Evolutionary conservation across 2,113 vertebrate genomes (phyloP), one percentile per base, ranked within the genome.

Genomic region (Tetrax tetrax): DNA sequence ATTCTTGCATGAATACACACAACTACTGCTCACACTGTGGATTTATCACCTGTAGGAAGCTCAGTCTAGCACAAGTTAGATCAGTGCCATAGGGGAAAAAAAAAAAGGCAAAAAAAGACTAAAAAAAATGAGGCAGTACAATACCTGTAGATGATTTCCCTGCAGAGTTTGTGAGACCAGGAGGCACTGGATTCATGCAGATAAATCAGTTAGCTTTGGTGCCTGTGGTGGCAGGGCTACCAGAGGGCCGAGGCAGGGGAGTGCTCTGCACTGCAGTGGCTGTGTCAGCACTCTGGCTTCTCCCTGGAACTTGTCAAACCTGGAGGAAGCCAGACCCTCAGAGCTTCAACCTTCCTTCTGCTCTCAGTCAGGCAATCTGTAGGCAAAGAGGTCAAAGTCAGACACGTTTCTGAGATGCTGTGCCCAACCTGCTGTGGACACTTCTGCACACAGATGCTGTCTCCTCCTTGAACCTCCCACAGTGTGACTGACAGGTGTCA

Each of bases 331-430:
- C 53, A 80, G 53, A 60, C 8, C 14, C 70, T 68, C 29, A 19
- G 35, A 66, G n/a, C 48, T 71, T 82, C 74, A 79, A 4, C 47
- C 31, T 47, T 88, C n/a, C n/a, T 75, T 63, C 50, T 85, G 18
- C 50, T 89, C 37, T 31, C 24, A n/a, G 9, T 7, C 12, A 4
- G 7, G 18, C 3, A 2, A 10, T 45, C 0, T 0, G 14, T 27
- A 59, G 59, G 53, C 66, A 48, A 82, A 47, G 78, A 81, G 4
- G 35, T 51, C 35, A 53, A 50, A 71, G n/a, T 37, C 51, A 68
- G 43, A 20, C 70, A 3, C 0, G 1, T 41, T 84, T 59, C 84
- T 0, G 0, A 60, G 57, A 47, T 59, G 57, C 69, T 37, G 10
- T 68, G 45, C 51, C 83, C 29, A 51, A 1, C 20, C 35, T 79